A percentile compares a stretch with the other conserved stretches of the same genome.
Evolutionary conservation across 1,140 invertebrate species (phyloP).

Genomic region (Cataglyphis hispanica): DNA sequence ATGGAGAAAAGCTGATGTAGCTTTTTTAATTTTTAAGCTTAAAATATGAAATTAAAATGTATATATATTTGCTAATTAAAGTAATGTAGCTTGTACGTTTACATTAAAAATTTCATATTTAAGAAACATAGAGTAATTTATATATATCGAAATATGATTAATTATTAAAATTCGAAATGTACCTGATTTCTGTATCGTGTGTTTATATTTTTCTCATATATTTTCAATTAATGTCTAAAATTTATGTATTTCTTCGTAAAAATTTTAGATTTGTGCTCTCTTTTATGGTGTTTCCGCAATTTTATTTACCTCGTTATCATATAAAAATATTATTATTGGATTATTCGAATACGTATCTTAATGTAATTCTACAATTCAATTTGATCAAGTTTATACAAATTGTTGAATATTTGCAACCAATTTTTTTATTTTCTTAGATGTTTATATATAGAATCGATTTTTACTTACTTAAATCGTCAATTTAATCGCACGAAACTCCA

Average conservation of each 20-base stretch:
- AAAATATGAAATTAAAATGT: background rate
- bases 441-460: background rate
- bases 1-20: too few species aligned
- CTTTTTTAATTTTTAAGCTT: conserved; percentile 1
- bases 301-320: background rate
- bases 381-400: background rate
- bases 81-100: background rate
- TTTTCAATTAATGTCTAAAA: background rate
- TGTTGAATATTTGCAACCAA: background rate
- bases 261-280: too few species aligned
- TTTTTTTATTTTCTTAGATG: background rate
- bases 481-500: background rate
- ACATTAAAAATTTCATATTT: background rate
- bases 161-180: background rate
- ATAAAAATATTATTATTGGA: background rate
- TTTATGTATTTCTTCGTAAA: too few species aligned
- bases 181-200: too few species aligned
- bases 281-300: too few species aligned
- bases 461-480: background rate
- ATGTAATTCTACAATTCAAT: background rate
- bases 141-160: background rate
- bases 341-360: background rate
- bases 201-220: background rate
- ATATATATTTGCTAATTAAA: background rate
- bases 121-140: background rate